Evolutionary conservation across 2,888 invertebrate genomes (phyloP).

Genomic region (Micropterix aruncella): DNA sequence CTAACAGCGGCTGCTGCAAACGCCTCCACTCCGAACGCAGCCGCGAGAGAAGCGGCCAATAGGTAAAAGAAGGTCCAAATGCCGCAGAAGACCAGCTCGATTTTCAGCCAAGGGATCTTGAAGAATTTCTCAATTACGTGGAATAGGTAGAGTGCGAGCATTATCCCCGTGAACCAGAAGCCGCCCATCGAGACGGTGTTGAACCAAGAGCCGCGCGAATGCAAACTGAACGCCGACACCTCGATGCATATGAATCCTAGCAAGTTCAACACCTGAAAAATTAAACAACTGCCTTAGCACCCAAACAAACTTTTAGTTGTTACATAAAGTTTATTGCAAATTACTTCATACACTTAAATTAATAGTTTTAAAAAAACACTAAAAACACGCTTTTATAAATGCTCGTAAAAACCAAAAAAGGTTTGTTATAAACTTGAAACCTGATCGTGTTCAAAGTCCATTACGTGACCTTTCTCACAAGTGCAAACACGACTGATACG

Average conservation of each 20-base stretch:
- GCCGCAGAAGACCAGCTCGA: constrained; percentile 63
- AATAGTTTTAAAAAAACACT: no score
- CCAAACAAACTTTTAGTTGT: no score
- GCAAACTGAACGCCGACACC: constrained; percentile 34
- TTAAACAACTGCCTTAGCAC: no score
- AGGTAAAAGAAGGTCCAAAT: constrained; percentile 64
- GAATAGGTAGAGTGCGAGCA: constrained; percentile 69
- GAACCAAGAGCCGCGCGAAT: constrained; percentile 56
- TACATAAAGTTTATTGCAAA: no score
- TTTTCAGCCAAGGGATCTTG: constrained; percentile 75
- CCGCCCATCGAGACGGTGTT: constrained; percentile 69
- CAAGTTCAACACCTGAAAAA: constrained; percentile 50
- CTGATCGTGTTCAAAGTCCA: no score
- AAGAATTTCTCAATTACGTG: constrained; percentile 76
- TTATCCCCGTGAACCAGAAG: constrained; percentile 71
- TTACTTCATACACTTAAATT: no score
- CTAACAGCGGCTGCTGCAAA: constrained; percentile 64
- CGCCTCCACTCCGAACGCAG: constrained; percentile 41
- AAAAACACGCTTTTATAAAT: no score
- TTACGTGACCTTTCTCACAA: no score
- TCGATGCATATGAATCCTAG: constrained; percentile 73
- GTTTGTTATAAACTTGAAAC: no score
- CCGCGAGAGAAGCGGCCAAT: constrained; percentile 57
- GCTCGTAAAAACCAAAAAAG: no score
- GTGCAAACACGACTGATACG: no score